Percentiles rank a stretch among this genome's conserved stretches.
Conservation (phyloP, 2,888 invertebrate species). For the Drosophila bunnanda region DNA sequence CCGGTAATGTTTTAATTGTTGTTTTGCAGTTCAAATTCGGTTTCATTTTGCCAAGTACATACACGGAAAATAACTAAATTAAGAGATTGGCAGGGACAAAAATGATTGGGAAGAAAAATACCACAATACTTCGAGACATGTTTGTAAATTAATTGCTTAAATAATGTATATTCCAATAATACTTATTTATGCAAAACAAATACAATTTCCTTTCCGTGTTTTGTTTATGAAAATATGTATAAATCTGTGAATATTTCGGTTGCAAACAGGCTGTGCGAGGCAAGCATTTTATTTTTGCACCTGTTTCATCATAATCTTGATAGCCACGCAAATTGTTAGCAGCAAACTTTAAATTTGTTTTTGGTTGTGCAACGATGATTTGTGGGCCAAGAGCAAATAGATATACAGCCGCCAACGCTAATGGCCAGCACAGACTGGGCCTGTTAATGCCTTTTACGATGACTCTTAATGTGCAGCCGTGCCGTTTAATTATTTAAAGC, state of each 20-base stretch:
- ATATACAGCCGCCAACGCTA: constrained; percentile 9
- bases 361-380: constrained; percentile 40
- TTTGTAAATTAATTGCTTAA: too few relatives aligned
- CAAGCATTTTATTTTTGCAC: constrained; percentile 17
- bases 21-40: constrained; percentile 12
- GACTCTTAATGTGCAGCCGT: constrained; percentile 39
- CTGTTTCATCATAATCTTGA: constrained; percentile 51
- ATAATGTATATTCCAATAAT: too few relatives aligned
- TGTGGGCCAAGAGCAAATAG: constrained; percentile 38
- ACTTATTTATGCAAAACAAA: too few relatives aligned
- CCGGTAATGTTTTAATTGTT: constrained; percentile 24
- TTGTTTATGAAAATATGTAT: not conserved
- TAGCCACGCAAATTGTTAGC: constrained; percentile 48
- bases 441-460: constrained; percentile 45
- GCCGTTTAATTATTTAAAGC: constrained; percentile 51
- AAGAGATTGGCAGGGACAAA: not conserved
- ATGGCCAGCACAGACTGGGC: constrained; percentile 21
- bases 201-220: not conserved
- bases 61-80: not conserved
- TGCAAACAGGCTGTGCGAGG: constrained; percentile 1
- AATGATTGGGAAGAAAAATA: too few relatives aligned
- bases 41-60: constrained; percentile 3
- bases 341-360: constrained; percentile 40
- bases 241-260: constrained; percentile 3
- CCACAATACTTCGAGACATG: too few relatives aligned